Base-by-base conservation (phyloP, 2,797 vertebrate species). In the Squalus acanthias region DNA sequence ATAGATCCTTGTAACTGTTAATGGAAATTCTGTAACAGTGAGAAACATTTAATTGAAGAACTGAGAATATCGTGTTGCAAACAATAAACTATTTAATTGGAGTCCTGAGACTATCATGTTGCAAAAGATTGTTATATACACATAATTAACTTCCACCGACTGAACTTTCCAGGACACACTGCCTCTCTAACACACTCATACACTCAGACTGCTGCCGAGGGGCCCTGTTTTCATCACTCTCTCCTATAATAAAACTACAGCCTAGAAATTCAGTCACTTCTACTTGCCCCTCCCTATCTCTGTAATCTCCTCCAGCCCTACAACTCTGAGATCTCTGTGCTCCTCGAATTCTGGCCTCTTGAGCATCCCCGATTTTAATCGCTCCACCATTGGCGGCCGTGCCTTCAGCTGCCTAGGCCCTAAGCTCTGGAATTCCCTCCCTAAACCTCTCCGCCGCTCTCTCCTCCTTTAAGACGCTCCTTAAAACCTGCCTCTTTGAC, bases 51-150 rank as follows among this genome's bases (percentile, higher is more conserved):
- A 63, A 92, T 65, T 63, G 89, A 65, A 92, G 53, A n/a, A 33
- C 89, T 92, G 13, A n/a, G 57, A 63, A 33, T 17, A 65, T 92
- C 15, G 60, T 65, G 53, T 53, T 89, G 53, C 53, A 53, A 89
- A 89, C 53, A 89, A 89, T 89, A 89, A 89, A 53, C 22, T 60
- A 53, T 89, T 60, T 89, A 89, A 89, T 89, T 89, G 87, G 87
- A 89, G 57, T 0, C 53, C 57, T 33, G 87, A 53, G 87, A 89
- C 29, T 57, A 29, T 60, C 24, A 24, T 89, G 87, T 89, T 57
- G 87, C 87, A 89, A 89, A 89, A 89, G 87, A 60, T 89, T 65
- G 12, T n/a, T 65, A 17, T 39, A 17, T 33, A 92, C 89, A 92
- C 60, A 92, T 33, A n/a, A 63, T 92, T 92, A 92, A 17, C 60